These are phyloP conservation scores for Vulpes ferrilata DNA, from an alignment of 2,113 vertebrate species.

Conservation along the genomic window DNA sequence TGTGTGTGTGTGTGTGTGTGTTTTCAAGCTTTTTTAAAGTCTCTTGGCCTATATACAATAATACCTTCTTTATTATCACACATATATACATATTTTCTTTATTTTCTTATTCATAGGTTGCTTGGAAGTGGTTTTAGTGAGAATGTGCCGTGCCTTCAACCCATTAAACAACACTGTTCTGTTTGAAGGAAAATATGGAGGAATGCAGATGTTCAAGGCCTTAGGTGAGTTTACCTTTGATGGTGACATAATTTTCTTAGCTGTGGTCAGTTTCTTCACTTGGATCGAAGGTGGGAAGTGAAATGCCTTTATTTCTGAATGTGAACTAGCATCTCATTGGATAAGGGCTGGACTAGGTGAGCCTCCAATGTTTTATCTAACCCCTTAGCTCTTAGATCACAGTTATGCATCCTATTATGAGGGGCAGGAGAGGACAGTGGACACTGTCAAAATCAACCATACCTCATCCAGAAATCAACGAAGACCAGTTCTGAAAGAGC, in stretches of 20 bases:
- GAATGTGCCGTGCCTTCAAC: conserved; percentile 99
- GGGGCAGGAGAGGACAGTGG: neutral
- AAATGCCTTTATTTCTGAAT: conserved; percentile 11
- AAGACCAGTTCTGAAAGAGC: neutral
- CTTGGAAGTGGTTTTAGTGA: conserved; percentile 98
- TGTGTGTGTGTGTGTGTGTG: neutral
- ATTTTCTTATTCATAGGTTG: conserved; percentile 90
- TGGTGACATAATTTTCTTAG: neutral
- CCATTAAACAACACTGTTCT: conserved; percentile 99
- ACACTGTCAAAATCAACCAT: neutral
- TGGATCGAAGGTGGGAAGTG: neutral
- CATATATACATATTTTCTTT: neutral
- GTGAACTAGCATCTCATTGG: neutral
- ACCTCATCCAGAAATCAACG: neutral
- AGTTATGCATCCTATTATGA: neutral
- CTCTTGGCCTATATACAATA: neutral
- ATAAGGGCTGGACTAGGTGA: neutral
- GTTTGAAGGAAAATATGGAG: conserved; percentile 99
- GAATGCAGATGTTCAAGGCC: conserved; percentile 99
- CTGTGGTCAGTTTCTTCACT: neutral
- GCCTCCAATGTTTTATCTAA: neutral
- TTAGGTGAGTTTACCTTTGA: conserved; percentile 90
- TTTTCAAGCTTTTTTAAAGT: neutral
- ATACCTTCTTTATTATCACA: conserved; percentile 4
- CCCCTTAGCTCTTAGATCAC: neutral